A percentile compares a stretch with the other conserved stretches of the same genome.
These are phyloP conservation scores for Synanthedon vespiformis DNA, from an alignment of 2,888 invertebrate genomes.

Conservation along the genomic window DNA sequence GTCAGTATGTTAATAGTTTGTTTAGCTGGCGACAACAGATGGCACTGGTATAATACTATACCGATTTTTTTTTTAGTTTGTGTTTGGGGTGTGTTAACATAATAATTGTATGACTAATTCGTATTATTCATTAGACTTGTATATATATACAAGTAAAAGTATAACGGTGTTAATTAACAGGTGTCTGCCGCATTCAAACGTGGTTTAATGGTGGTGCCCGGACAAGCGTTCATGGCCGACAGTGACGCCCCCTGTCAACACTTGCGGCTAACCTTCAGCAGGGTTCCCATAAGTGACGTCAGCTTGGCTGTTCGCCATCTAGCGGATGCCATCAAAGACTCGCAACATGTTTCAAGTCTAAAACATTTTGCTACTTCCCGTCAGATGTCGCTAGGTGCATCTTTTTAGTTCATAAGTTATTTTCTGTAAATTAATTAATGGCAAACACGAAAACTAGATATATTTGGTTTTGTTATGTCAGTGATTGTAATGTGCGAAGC, in stretches of 20 bases:
- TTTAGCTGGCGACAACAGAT: too few species aligned
- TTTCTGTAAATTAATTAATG: too few species aligned
- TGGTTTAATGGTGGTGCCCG: conserved; percentile 79
- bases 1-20: too few species aligned
- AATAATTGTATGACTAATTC: too few species aligned
- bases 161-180: conserved; percentile 17
- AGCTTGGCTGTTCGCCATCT: conserved; percentile 71
- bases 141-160: too few species aligned
- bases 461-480: too few species aligned
- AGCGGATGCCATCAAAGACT: conserved; percentile 72
- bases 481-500: too few species aligned
- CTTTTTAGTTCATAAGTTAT: neutral
- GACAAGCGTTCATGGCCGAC: conserved; percentile 78
- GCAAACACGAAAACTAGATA: too few species aligned
- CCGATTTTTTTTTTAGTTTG: too few species aligned
- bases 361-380: conserved; percentile 29
- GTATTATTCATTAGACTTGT: too few species aligned
- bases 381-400: conserved; percentile 18
- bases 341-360: conserved; percentile 40
- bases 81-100: too few species aligned
- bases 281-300: conserved; percentile 75
- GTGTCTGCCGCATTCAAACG: conserved; percentile 73
- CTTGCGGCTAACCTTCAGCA: conserved; percentile 79
- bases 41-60: too few species aligned
- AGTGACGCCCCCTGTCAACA: conserved; percentile 73